phyloP scores from a whole-genome alignment of 2,113 vertebrate genomes.

The Balaenoptera acutorostrata region DNA sequence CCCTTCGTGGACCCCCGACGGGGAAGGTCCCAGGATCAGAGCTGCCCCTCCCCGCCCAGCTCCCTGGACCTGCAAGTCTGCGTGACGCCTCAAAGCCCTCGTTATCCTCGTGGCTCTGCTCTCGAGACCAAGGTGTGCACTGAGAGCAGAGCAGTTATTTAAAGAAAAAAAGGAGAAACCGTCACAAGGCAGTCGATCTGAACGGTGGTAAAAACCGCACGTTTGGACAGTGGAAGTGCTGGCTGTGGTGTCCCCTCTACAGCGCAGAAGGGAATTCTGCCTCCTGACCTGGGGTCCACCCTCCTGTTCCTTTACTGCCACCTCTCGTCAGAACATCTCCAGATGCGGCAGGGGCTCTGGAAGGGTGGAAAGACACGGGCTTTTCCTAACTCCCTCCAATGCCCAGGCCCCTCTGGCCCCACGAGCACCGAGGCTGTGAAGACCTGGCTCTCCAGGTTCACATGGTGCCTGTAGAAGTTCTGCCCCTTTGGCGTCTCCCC shows the following conservation, averaged over 20 bases:
- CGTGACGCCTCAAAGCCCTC: not conserved
- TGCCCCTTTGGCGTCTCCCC: constrained; percentile 41
- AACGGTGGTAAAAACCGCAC: constrained; percentile 68
- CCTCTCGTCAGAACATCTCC: constrained; percentile 63
- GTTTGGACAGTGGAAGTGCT: constrained; percentile 70
- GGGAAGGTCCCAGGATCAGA: not conserved
- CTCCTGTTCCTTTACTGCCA: constrained; percentile 77
- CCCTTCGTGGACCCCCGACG: not conserved
- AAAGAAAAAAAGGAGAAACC: constrained; percentile 53
- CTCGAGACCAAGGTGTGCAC: constrained; percentile 70
- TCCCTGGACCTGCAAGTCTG: not conserved
- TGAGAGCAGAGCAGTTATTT: constrained; percentile 39
- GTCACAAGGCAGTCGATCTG: constrained; percentile 59
- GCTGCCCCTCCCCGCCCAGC: not conserved
- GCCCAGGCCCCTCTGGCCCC: not conserved
- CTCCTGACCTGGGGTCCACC: constrained; percentile 46
- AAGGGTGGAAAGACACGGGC: constrained; percentile 29
- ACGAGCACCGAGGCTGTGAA: not conserved
- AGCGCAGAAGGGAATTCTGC: constrained; percentile 48
- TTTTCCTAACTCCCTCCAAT: not conserved
- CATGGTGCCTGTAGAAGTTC: constrained; percentile 45
- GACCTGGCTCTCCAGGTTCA: not conserved
- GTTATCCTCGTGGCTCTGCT: constrained; percentile 63
- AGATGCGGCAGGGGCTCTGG: constrained; percentile 59
- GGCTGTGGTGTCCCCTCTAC: constrained; percentile 53